Base-by-base conservation (phyloP, 2,113 vertebrate genomes). In the Microcebus murinus region DNA sequence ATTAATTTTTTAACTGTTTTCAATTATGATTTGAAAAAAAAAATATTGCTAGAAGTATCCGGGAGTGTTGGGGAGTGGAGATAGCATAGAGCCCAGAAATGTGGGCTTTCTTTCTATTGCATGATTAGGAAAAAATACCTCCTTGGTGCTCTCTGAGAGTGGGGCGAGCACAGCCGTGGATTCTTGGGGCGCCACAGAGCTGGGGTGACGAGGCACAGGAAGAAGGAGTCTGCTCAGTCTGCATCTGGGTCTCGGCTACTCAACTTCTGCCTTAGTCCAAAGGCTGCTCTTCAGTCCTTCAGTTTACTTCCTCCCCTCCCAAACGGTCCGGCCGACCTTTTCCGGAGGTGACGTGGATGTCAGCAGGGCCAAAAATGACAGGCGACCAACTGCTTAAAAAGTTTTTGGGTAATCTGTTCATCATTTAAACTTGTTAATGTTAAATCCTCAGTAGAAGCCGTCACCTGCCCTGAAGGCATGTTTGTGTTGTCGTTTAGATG, bases 261-360 rank as follows among this genome's bases (percentile, higher is more conserved):
- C 0, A 0, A 1, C 4, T 11, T 15, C 36, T 8, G 7, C 4
- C 27, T 39, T 14, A 0, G 0, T 52, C 14, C 18, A 27, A 9
- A n/a, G 6, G 8, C 39, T 20, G 3, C 15, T 14, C 68, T 55
- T 42, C 27, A 0, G 1, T 5, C 20, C 86, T 67, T 55, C 11
- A 2, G 9, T 50, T 34, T 39, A 3, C 29, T 11, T 36, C n/a
- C 27, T 36, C 48, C 18, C 8, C 25, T 8, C 39, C 42, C n/a
- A 42, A 6, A 29, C 0, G 17, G 20, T 3, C 4, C 18, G 8
- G 17, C 20, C 27, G 11, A 0, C 5, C 4, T 31, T 31, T 70
- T 42, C 50, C 36, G 3, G 6, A 45, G 39, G 48, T 11, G 20
- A 0, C 0, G 3, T 34, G 15, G 21, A n/a, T 23, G 9, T 36